Evolutionary conservation across 2,797 vertebrate species (phyloP).

Genomic region (Epinephelus coioides): DNA sequence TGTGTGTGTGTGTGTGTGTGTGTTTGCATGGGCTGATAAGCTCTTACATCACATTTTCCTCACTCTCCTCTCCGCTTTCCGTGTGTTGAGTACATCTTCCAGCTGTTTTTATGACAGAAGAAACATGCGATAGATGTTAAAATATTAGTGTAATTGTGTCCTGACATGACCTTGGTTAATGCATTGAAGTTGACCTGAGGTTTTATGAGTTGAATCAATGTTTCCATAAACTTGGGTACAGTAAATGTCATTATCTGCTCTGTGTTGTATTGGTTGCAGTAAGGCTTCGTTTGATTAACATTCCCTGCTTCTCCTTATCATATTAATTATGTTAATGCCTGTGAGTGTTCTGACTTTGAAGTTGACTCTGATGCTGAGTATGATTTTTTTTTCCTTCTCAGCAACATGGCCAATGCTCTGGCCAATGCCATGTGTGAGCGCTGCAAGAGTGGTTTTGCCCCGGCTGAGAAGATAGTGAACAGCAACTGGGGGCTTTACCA

Average conservation of each 20-base stretch:
- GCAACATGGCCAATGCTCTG: constrained; percentile 98
- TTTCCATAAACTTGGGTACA: too few relatives aligned
- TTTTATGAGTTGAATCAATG: background rate
- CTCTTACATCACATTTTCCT: constrained; percentile 49
- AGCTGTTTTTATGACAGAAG: constrained; percentile 42
- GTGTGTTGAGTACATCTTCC: constrained; percentile 22
- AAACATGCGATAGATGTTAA: constrained; percentile 20
- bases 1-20: background rate
- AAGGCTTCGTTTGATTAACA: too few relatives aligned
- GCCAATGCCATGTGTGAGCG: constrained; percentile 97
- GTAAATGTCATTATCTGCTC: too few relatives aligned
- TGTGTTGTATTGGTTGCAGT: too few relatives aligned
- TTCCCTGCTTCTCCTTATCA: too few relatives aligned
- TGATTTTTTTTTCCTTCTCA: constrained; percentile 62
- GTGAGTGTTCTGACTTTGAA: too few relatives aligned
- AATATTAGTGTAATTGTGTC: constrained; percentile 21
- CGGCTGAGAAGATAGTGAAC: constrained; percentile 97
- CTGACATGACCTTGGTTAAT: constrained; percentile 5
- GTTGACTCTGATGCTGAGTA: background rate
- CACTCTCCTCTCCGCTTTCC: constrained; percentile 2
- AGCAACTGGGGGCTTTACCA: constrained; percentile 97
- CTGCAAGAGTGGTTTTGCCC: constrained; percentile 93
- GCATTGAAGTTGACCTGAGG: background rate
- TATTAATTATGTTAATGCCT: too few relatives aligned
- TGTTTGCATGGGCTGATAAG: constrained; percentile 24